phyloP scores from a whole-genome alignment of 1,140 invertebrate genomes.

The Leucophenga varia region DNA sequence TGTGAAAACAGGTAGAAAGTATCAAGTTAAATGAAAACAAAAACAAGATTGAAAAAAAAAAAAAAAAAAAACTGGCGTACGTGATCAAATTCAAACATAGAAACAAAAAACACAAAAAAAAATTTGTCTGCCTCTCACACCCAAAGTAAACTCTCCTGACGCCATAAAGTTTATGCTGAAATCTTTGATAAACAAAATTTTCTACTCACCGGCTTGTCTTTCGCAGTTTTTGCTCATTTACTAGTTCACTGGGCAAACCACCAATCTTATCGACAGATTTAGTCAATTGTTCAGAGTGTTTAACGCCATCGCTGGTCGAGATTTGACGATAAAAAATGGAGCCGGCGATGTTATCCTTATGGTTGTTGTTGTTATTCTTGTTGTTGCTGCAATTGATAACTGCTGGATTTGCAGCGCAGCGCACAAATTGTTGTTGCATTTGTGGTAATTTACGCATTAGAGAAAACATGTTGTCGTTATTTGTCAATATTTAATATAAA shows the following conservation, averaged over 20 bases:
- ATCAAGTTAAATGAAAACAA: no score
- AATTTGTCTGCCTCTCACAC: background rate
- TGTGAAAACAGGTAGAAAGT: no score
- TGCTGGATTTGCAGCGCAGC: no score
- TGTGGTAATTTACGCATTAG: conserved; percentile 27
- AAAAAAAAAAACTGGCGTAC: no score
- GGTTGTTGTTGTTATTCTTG: background rate
- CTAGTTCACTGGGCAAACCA: conserved; percentile 37
- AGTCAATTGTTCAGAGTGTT: conserved; percentile 19
- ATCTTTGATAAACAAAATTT: conserved; percentile 13
- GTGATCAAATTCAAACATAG: conserved; percentile 21
- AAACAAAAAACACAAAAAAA: conserved; percentile 29
- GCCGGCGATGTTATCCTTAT: background rate
- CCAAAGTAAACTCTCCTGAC: no score
- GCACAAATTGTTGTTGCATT: conserved; percentile 28
- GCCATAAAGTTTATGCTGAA: no score
- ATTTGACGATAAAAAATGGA: conserved; percentile 19
- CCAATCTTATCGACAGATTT: conserved; percentile 43
- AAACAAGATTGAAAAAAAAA: no score
- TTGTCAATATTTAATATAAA: no score
- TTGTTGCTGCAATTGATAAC: background rate
- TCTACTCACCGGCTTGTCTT: conserved; percentile 37
- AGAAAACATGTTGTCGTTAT: conserved; percentile 41
- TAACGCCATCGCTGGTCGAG: conserved; percentile 36
- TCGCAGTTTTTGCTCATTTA: conserved; percentile 43